A percentile compares a stretch with the other conserved stretches of the same genome.
Evolutionary conservation across 2,888 invertebrate species (phyloP).

Genomic region (Drosophila meridionalis): DNA sequence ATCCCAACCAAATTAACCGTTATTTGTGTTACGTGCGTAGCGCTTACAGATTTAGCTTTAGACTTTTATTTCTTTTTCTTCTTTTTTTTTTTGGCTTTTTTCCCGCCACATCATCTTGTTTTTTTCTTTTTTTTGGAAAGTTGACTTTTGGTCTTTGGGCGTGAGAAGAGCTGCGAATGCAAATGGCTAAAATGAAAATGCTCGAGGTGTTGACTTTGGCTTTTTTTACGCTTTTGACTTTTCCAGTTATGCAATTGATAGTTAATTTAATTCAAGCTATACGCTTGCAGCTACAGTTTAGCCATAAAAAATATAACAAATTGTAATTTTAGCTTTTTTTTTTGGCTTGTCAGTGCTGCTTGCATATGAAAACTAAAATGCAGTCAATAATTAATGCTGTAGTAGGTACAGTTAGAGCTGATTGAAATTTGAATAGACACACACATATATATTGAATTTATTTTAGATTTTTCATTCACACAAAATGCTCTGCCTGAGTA

Average conservation of each 20-base stretch:
- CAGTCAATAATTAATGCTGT: neutral
- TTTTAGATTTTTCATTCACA: neutral
- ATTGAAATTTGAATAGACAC: neutral
- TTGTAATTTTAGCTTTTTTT: neutral
- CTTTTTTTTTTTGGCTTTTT: conserved; percentile 11
- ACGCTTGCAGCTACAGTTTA: neutral
- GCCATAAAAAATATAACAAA: neutral
- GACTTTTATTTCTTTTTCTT: conserved; percentile 1
- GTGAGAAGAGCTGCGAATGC: conserved; percentile 50
- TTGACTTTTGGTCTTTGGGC: conserved; percentile 48
- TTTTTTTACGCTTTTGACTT: neutral
- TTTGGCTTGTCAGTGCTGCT: neutral
- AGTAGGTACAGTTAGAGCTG: neutral
- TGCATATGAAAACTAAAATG: neutral
- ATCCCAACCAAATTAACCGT: conserved; percentile 61
- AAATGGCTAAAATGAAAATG: conserved; percentile 48
- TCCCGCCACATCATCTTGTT: conserved; percentile 11
- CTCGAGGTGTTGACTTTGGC: neutral
- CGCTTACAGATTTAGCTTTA: conserved; percentile 45
- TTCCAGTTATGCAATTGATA: conserved; percentile 24
- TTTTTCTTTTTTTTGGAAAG: conserved; percentile 45
- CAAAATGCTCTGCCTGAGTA: neutral
- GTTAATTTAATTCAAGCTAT: neutral
- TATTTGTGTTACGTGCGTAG: conserved; percentile 74
- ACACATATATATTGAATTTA: neutral